Base-by-base conservation (phyloP, 2,888 invertebrate genomes). In the Dermolepida albohirtum region DNA sequence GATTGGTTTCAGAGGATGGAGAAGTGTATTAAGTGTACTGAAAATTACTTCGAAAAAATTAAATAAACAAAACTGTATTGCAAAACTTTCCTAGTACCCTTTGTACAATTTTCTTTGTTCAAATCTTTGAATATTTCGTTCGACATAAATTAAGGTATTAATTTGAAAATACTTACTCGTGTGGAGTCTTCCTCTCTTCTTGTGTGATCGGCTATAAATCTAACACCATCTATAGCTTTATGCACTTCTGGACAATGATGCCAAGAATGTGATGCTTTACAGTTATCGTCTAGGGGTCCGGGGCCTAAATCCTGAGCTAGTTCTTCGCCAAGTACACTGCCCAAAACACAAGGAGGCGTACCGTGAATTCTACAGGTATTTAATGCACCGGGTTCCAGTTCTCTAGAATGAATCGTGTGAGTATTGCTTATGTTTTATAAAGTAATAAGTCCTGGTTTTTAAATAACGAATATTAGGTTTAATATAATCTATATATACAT, bases 151-250 rank as follows among this genome's bases (percentile, higher is more conserved):
- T 22, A 22, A 22, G n/a, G n/a, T n/a, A n/a, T n/a, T n/a, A 29
- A 34, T 6, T 50, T 22, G 5, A 11, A 50, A 22, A 11, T 27
- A 83, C 87, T 86, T 82, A 95, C 95, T 88, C 93, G 89, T 64
- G 94, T 94, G 68, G 95, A 94, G 82, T 96, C 95, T 84, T 96
- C 95, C 84, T 95, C 95, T 79, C 94, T 90, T 79, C 93, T 91
- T 67, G 95, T 95, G 83, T 96, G 95, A 84, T 96, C 95, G 57
- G 96, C 96, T 79, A 96, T 96, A 82, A 94, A 96, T 79, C 92
- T 89, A 74, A 96, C 94, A 73, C 95, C 95, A 82, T 95, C 95
- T 83, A 95, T 95, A 77, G 96, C 96, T 84, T 95, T 95, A 84
- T 94, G 93, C 74, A 96, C 89, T 84, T 96, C 96, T 47, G 95